Conservation (phyloP, 2,797 vertebrate species). For the Chiloscyllium punctatum region DNA sequence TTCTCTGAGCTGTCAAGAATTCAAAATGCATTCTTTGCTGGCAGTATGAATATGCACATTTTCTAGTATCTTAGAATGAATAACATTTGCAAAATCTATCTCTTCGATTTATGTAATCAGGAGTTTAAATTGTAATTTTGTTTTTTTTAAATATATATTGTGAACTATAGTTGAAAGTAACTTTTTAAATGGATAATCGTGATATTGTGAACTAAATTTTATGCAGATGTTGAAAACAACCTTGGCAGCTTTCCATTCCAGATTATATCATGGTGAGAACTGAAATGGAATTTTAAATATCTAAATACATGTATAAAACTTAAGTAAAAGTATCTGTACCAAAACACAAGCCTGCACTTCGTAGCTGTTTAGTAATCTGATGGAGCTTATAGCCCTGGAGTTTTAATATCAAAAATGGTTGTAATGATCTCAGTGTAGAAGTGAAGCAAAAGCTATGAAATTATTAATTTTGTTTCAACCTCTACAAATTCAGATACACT, state of each 20-base stretch:
- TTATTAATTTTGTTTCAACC: conserved; percentile 10
- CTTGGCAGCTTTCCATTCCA: conserved; percentile 34
- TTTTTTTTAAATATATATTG: conserved; percentile 31
- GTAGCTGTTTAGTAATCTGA: conserved; percentile 29
- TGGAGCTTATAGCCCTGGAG: not conserved
- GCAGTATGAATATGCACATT: conserved; percentile 36
- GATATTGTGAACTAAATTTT: conserved; percentile 34
- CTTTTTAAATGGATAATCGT: conserved; percentile 34
- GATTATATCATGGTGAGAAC: conserved; percentile 7
- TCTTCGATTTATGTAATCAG: conserved; percentile 24
- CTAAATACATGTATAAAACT: not conserved
- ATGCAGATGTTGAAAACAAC: conserved; percentile 34
- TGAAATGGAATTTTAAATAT: conserved; percentile 33
- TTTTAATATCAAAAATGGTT: not conserved
- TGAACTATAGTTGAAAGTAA: conserved; percentile 26
- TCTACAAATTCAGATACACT: conserved; percentile 10
- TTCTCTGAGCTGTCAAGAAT: conserved; percentile 28
- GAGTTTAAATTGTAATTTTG: conserved; percentile 21
- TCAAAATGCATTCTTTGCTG: conserved; percentile 32
- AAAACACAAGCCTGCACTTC: not conserved
- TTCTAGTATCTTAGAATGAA: not conserved
- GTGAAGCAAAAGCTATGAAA: not conserved
- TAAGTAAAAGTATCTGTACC: conserved; percentile 22
- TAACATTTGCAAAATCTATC: conserved; percentile 3
- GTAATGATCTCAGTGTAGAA: not conserved